These are phyloP conservation scores for Recurvirostra avosetta DNA, from an alignment of 2,113 vertebrate genomes.

Conservation along the genomic window DNA sequence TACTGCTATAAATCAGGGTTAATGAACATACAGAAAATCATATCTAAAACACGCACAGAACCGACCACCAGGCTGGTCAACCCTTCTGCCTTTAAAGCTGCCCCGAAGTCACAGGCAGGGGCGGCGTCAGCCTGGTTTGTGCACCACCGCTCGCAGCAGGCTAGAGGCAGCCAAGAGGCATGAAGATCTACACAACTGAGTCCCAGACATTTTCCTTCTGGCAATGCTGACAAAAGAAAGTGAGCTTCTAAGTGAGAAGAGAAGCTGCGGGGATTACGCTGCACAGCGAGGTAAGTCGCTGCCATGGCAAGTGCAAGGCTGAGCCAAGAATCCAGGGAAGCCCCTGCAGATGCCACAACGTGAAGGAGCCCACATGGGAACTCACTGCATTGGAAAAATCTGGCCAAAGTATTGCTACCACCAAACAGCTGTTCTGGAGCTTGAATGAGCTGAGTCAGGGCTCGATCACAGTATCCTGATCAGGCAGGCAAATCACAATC, in stretches of 20 bases:
- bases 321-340: background rate
- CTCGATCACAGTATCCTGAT: background rate
- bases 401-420: background rate
- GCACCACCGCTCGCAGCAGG: background rate
- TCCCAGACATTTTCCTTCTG: background rate
- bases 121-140: background rate
- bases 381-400: background rate
- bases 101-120: background rate
- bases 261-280: background rate
- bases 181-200: rapidly evolving
- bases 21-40: background rate
- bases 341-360: background rate
- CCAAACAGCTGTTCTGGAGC: background rate
- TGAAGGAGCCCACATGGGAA: background rate
- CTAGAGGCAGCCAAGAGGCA: background rate
- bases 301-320: background rate
- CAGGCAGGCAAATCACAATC: background rate
- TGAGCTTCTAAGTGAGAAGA: background rate
- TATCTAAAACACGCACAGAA: background rate
- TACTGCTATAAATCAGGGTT: background rate
- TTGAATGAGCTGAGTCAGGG: background rate
- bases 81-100: background rate
- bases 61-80: background rate
- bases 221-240: background rate
- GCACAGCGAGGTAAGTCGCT: background rate